Evolutionary conservation across 2,888 invertebrate species (phyloP).

Genomic region (Myopa testacea): DNA sequence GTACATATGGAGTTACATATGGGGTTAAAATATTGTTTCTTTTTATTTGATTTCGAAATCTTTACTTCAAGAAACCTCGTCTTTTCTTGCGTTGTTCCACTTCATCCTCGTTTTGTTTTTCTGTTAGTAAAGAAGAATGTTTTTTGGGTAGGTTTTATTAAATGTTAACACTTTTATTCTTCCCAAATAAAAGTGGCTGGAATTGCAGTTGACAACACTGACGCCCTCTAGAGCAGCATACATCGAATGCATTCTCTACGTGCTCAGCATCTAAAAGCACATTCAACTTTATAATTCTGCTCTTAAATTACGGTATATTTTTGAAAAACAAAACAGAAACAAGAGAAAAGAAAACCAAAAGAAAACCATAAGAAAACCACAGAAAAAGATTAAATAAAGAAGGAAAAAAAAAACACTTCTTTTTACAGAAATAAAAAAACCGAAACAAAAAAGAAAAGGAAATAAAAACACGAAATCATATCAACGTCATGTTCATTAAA

Average conservation of each 20-base stretch:
- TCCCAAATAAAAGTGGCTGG: too few species aligned
- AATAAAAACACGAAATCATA: background rate
- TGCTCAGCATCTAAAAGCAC: slow-evolving; percentile 7
- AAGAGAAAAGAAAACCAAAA: slow-evolving; percentile 4
- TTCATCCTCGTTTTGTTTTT: too few species aligned
- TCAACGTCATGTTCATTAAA: background rate
- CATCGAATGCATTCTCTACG: slow-evolving; percentile 18
- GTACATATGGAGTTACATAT: too few species aligned
- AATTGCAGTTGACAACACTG: background rate
- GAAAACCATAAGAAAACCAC: background rate
- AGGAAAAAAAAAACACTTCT: background rate
- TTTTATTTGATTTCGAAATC: too few species aligned
- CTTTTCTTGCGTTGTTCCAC: too few species aligned
- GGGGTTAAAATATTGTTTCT: too few species aligned
- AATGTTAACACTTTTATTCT: too few species aligned
- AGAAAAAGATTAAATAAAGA: background rate
- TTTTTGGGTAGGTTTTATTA: too few species aligned
- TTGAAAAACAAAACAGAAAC: background rate
- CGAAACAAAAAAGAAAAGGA: too few species aligned
- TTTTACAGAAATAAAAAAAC: background rate
- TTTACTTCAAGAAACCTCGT: too few species aligned
- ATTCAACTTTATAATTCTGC: slow-evolving; percentile 1
- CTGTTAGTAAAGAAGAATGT: too few species aligned
- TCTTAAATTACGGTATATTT: slow-evolving; percentile 29
- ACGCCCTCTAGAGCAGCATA: background rate